These are phyloP conservation scores for Tetragonula carbonaria DNA, from an alignment of 2,888 invertebrate species.

Conservation along the genomic window DNA sequence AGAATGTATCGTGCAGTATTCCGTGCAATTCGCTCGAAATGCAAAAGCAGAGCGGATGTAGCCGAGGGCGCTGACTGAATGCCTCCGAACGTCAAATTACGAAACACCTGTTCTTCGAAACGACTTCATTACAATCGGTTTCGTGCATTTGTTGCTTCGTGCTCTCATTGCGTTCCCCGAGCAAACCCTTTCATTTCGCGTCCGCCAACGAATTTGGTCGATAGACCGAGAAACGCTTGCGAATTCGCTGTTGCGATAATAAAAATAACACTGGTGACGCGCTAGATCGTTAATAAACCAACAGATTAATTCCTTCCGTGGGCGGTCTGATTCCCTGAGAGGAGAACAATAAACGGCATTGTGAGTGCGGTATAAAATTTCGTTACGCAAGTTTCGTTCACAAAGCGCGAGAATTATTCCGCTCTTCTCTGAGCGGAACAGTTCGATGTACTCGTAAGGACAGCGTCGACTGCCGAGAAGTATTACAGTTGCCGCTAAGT, in stretches of 20 bases:
- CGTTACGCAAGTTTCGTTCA: conserved; percentile 21
- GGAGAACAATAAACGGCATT: conserved; percentile 41
- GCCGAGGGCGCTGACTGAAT: conserved; percentile 63
- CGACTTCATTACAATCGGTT: conserved; percentile 72
- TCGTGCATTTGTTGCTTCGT: conserved; percentile 28
- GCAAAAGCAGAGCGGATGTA: conserved; percentile 65
- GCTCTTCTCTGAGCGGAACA: background rate
- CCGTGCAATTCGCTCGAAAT: conserved; percentile 35
- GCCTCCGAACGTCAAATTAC: conserved; percentile 75
- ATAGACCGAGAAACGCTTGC: conserved; percentile 67
- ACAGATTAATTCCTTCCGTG: conserved; percentile 22
- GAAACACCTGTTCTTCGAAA: conserved; percentile 80
- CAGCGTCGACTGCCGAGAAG: background rate
- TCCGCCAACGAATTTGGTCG: conserved; percentile 21
- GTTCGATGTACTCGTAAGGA: background rate
- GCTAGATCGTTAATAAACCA: background rate
- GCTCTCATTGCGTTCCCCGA: conserved; percentile 33
- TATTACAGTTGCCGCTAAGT: too few species aligned
- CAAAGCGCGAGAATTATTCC: background rate
- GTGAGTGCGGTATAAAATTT: conserved; percentile 5
- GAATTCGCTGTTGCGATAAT: conserved; percentile 50
- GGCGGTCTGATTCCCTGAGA: conserved; percentile 41
- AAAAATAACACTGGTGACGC: conserved; percentile 46
- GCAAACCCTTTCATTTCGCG: conserved; percentile 23
- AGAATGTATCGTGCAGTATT: background rate